These are phyloP conservation scores for Eulithis prunata DNA, from an alignment of 2,888 invertebrate species.

Conservation along the genomic window DNA sequence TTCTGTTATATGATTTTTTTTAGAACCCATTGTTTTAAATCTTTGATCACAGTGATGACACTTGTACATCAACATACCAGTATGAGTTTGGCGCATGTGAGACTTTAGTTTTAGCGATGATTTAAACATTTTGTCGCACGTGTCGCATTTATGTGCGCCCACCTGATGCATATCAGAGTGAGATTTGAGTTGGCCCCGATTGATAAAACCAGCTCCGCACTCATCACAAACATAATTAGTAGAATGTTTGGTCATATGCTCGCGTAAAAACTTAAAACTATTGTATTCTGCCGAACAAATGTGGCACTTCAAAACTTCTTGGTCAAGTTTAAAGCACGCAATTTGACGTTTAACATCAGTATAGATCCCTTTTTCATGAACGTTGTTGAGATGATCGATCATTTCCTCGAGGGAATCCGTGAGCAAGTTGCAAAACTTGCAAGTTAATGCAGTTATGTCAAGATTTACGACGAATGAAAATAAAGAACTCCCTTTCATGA, in stretches of 20 bases:
- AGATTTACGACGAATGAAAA: slow-evolving; percentile 54
- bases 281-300: slow-evolving; percentile 50
- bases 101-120: slow-evolving; percentile 14
- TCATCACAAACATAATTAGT: slow-evolving; percentile 57
- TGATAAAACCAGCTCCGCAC: slow-evolving; percentile 49
- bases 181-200: slow-evolving; percentile 43
- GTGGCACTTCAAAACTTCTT: slow-evolving; percentile 49
- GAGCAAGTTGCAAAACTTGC: slow-evolving; percentile 53
- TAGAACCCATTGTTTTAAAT: slow-evolving; percentile 50
- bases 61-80: slow-evolving; percentile 42
- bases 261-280: slow-evolving; percentile 55
- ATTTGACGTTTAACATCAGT: slow-evolving; percentile 51
- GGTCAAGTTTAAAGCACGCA: slow-evolving; percentile 58
- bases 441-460: slow-evolving; percentile 62
- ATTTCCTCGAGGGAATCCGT: slow-evolving; percentile 46
- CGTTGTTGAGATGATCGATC: slow-evolving; percentile 48
- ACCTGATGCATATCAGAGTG: slow-evolving; percentile 58
- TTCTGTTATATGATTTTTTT: slow-evolving; percentile 58
- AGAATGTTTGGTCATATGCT: slow-evolving; percentile 63
- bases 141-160: slow-evolving; percentile 46
- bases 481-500: slow-evolving; percentile 25
- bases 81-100: slow-evolving; percentile 26
- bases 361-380: slow-evolving; percentile 51
- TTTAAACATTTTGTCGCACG: slow-evolving; percentile 31
- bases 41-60: slow-evolving; percentile 60